Base-by-base conservation (phyloP, 1,140 invertebrate genomes). In the Brachionus rotundiformis region DNA sequence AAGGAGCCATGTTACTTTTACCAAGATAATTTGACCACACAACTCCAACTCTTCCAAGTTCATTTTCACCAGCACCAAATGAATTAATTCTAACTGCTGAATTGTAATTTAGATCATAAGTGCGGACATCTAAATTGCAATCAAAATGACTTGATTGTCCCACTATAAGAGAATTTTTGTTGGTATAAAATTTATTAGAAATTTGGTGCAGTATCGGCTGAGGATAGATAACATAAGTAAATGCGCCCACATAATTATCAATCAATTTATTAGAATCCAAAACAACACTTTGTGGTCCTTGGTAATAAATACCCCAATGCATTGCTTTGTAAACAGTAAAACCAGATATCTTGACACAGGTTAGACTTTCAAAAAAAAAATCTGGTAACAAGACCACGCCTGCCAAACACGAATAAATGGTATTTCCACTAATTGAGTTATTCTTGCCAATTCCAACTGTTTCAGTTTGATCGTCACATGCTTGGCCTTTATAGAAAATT, bases 1-100 rank as follows among this genome's bases (percentile, higher is more conserved):
- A 68, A 0, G 86, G 85, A 10, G 84, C 84, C 0, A 68, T 82
- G 75, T 87, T 87, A 27, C 61, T 7, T 0, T 82, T 84, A 19
- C 77, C 73, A 7, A 82, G 83, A 65, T 86, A 86, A 1, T 81
- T 81, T 2, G 84, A 39, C 54, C 83, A 84, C 4, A 44, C 59
- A 27, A 87, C 1, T 31, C 65, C 83, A 13, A 83, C 75, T 25
- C 75, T 82, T 6, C 83, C 84, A 0, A 39, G 10, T 36, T 79
- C 76, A 5, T 79, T 0, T 29, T 25, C n/a, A 4, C 76, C 76
- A 31, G 76, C 44, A 1, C 47, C 33, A 59, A 59, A 79, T 13
- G 76, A 11, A 10, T 23, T 8, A 8, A 79, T 59, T 33, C 19
- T 79, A 2, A 19, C 8, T 6, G 76, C 76, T 11, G 16, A 27